Base-by-base conservation (phyloP, 2,888 invertebrate genomes). In the Microctonus hyperodae region DNA sequence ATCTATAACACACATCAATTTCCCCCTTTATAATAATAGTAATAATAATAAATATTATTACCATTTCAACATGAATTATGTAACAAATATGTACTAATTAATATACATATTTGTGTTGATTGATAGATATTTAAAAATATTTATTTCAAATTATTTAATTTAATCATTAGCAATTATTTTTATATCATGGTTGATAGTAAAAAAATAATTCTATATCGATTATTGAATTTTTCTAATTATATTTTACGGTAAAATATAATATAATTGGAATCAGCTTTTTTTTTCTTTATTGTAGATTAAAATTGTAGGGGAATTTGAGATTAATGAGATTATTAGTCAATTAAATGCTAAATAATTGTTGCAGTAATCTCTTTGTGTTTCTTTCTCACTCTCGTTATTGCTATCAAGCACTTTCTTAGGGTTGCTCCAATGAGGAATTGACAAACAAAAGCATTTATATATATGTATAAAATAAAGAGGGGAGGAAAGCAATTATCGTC, bases 401-500 rank as follows among this genome's bases (percentile, higher is more conserved):
- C 16, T 44, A 7, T n/a, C 44, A 44, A 7, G 16, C 44, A 16
- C 3, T 44, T 44, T 44, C 16, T 44, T 16, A 16, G 7, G 3
- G 44, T 44, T 16, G n/a, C 20, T 44, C 6, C 20, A 16, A n/a
- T 44, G 16, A 16, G 44, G 16, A 44, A 44, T 44, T 44, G 16
- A 44, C 44, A 44, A 44, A 44, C 44, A 44, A 44, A 44, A 16
- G 16, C 16, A 3, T 44, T 9, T 44, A 31, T 31, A 31, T 31
- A 31, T 31, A 7, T 31, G 31, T 31, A 7, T 31, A 31, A 4
- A 11, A 44, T 16, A 44, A 7, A 44, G 51, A 35, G 51, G 51
- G 22, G 22, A 22, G 35, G 51, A 33, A 35, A 61, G 61, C 61
- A 61, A 61, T 61, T 61, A 61, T 61, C 61, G 20, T 44, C 61